Base-by-base conservation (phyloP, 2,888 invertebrate genomes). In the Macrosiphum euphorbiae region DNA sequence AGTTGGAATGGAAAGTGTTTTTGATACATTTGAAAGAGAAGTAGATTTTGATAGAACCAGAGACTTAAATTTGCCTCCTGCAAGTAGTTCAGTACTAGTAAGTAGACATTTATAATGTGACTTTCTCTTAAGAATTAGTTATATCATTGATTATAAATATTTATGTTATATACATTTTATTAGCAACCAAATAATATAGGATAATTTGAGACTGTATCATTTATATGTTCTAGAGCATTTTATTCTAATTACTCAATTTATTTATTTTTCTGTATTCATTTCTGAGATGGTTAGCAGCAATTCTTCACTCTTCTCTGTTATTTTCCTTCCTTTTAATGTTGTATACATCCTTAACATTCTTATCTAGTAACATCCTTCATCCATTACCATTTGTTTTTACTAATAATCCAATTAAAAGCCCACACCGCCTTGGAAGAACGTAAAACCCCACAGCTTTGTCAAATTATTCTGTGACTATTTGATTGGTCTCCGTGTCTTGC, bases 1-100 rank as follows among this genome's bases (percentile, higher is more conserved):
- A 94, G 61, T 61, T 47, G 85, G 85, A 61, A 61, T 94, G 41
- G 90, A 50, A 28, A 89, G 26, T 85, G 55, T 84, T 89, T 89
- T 89, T 47, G 47, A 85, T 1, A 26, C 52, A 47, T n/a, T 89
- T 0, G 93, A 85, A 50, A 85, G 78, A 44, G 88, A 90, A 89
- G 84, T n/a, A 8, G 35, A 87, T 78, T 84, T 89, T 26, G 89
- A 90, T 41, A 90, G 90, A 58, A 16, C 20, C 3, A 47, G 61
- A 55, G 26, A 50, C 1, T 8, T 47, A n/a, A 92, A 35, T 93
- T n/a, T 88, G 35, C 85, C 26, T 2, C 84, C 84, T 41, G 20
- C 35, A 16, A 86, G 28, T 5, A 86, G 13, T 24, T 50, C 86
- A 58, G 28, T 1, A 67, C 16, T 10, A 35, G 92, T 92, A 78